A percentile compares a stretch with the other conserved stretches of the same genome.
Conservation (phyloP, 2,113 vertebrate species). For the Hylia prasina region DNA sequence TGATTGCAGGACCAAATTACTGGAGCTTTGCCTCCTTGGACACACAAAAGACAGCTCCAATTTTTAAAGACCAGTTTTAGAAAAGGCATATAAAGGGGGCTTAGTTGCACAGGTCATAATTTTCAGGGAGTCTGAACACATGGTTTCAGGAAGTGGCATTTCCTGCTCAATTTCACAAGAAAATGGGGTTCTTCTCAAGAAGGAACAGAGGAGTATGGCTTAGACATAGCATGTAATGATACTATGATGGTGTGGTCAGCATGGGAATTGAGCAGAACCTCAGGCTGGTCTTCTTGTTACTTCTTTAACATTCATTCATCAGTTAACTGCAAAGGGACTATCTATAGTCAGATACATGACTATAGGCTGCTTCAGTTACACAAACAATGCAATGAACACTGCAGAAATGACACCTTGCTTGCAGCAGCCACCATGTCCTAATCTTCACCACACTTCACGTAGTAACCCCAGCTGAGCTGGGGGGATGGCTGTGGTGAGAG, state of each 20-base stretch:
- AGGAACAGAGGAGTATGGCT: not conserved
- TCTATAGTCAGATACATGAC: not conserved
- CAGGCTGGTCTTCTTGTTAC: not conserved
- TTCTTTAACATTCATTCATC: not conserved
- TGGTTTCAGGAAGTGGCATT: not conserved
- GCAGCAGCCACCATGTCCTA: not conserved
- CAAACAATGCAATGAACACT: not conserved
- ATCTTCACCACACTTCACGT: accelerated
- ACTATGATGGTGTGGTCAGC: not conserved
- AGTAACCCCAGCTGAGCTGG: not conserved
- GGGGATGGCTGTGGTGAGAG: not conserved
- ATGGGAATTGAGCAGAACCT: not conserved
- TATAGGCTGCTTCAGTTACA: not conserved
- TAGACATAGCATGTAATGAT: not conserved
- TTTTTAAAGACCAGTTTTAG: not conserved
- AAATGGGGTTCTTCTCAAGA: not conserved
- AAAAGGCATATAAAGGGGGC: not conserved
- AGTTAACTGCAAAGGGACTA: not conserved
- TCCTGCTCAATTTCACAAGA: not conserved
- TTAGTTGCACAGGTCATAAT: not conserved
- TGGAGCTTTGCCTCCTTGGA: not conserved
- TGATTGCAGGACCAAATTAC: not conserved
- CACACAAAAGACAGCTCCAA: not conserved
- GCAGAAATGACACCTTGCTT: not conserved
- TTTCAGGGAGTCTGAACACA: not conserved